Percentiles rank a stretch among this genome's conserved stretches.
phyloP scores from a whole-genome alignment of 1,140 invertebrate genomes.

The Epicauta chinensis region DNA sequence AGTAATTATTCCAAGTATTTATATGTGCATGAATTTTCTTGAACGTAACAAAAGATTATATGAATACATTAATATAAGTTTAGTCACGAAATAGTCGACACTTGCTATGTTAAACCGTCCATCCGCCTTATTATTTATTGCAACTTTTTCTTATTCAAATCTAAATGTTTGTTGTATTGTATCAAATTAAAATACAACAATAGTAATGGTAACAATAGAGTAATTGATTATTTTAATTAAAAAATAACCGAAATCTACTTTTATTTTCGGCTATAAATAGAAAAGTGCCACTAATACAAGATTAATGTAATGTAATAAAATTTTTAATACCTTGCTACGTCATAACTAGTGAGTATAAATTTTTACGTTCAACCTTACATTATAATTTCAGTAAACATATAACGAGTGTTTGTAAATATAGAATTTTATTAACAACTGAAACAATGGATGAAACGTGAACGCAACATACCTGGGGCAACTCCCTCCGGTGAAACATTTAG shows the following conservation, averaged over 20 bases:
- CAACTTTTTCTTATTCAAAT: no score
- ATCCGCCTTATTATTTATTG: constrained; percentile 14
- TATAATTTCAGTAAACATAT: constrained; percentile 11
- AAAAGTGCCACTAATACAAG: constrained; percentile 9
- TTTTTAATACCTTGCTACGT: constrained; percentile 12
- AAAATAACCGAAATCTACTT: background rate
- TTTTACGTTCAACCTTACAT: constrained; percentile 11
- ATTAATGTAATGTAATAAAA: constrained; percentile 9
- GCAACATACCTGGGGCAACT: constrained; percentile 1
- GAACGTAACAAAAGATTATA: constrained; percentile 13
- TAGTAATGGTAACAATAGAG: background rate
- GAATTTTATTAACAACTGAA: constrained; percentile 12
- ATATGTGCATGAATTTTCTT: constrained; percentile 15
- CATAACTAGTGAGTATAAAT: constrained; percentile 11
- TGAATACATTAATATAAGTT: constrained; percentile 14
- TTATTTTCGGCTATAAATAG: constrained; percentile 6
- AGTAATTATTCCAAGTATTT: constrained; percentile 17
- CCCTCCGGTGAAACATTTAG: constrained; percentile 1
- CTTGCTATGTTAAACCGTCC: constrained; percentile 14
- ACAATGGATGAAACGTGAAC: constrained; percentile 2
- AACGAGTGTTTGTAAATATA: constrained; percentile 11
- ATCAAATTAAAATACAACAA: no score
- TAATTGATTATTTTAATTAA: constrained; percentile 9
- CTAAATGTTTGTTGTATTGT: no score
- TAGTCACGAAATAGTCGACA: constrained; percentile 16